phyloP scores from a whole-genome alignment of 2,888 invertebrate genomes.

The Drosophila bunnanda region DNA sequence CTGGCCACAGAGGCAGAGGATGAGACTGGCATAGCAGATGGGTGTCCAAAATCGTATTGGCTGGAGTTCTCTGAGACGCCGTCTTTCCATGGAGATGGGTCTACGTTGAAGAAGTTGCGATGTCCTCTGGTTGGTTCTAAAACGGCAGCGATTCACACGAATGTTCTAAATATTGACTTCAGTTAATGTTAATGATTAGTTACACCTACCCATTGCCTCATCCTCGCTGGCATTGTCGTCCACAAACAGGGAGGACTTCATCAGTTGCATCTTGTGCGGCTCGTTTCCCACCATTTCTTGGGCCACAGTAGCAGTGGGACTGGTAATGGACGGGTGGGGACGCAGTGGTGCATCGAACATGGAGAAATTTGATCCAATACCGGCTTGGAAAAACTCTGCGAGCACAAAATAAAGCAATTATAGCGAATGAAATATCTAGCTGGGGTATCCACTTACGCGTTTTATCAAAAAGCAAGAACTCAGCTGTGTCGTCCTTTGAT shows the following conservation, averaged over 20 bases:
- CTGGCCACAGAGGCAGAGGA: conserved; percentile 71
- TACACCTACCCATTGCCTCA: conserved; percentile 44
- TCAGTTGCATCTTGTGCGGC: conserved; percentile 90
- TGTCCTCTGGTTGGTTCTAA: conserved; percentile 7
- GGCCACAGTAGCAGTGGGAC: conserved; percentile 88
- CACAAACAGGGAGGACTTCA: conserved; percentile 91
- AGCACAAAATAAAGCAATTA: neutral
- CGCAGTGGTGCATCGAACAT: conserved; percentile 66
- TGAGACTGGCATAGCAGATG: conserved; percentile 56
- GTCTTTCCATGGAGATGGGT: conserved; percentile 72
- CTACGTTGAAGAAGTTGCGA: conserved; percentile 53
- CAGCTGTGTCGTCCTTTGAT: conserved; percentile 79
- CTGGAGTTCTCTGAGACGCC: conserved; percentile 74
- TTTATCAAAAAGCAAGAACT: conserved; percentile 81
- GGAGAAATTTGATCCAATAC: conserved; percentile 70
- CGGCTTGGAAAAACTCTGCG: conserved; percentile 79
- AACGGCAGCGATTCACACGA: neutral
- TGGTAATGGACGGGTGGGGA: conserved; percentile 77
- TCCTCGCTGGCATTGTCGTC: conserved; percentile 79
- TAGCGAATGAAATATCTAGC: neutral
- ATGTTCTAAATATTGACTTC: neutral
- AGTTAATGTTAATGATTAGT: neutral
- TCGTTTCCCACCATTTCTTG: conserved; percentile 87
- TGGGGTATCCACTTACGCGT: conserved; percentile 68
- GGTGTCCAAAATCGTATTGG: conserved; percentile 71